Evolutionary conservation across 2,113 vertebrate species (phyloP).

Genomic region (Sinosuthora webbiana): DNA sequence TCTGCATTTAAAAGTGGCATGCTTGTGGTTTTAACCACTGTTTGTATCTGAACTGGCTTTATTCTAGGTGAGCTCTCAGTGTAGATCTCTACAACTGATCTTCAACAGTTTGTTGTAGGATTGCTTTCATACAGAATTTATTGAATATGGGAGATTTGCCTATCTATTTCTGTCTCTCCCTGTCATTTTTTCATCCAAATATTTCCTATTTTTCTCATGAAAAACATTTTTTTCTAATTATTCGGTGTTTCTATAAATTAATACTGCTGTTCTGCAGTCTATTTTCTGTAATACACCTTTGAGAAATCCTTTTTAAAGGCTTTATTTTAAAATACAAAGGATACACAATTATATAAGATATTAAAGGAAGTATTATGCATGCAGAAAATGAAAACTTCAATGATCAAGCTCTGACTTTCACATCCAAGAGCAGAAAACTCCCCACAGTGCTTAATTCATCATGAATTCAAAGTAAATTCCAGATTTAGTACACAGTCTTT

Average conservation of each 20-base stretch:
- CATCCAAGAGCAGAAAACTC: neutral
- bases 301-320: neutral
- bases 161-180: neutral
- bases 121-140: neutral
- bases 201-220: neutral
- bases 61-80: neutral
- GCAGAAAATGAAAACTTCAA: neutral
- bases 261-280: neutral
- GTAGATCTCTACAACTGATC: neutral
- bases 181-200: neutral
- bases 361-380: neutral
- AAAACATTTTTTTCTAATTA: neutral
- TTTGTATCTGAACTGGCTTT: neutral
- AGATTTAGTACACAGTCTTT: neutral
- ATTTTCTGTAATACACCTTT: neutral
- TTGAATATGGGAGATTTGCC: neutral
- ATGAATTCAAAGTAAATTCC: neutral
- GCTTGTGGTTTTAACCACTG: neutral
- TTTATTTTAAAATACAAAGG: neutral
- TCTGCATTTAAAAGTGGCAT: neutral
- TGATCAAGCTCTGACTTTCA: neutral
- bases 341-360: neutral
- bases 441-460: neutral
- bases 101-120: neutral
- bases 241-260: neutral